These are phyloP conservation scores for Hippocampus mohnikei DNA, from an alignment of 2,113 vertebrate species.

Conservation along the genomic window DNA sequence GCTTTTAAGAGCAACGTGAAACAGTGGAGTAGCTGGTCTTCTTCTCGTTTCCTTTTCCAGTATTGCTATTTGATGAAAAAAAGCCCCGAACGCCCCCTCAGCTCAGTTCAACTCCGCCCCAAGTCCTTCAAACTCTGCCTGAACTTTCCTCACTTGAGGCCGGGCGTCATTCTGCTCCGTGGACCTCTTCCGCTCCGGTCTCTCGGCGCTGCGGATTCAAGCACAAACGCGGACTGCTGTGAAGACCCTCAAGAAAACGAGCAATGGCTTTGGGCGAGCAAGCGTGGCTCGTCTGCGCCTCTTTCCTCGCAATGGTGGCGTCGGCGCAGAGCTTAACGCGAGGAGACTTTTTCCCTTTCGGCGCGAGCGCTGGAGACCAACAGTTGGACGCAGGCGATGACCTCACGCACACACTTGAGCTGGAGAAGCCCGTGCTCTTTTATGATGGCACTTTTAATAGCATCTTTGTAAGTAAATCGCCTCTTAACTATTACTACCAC, in stretches of 20 bases:
- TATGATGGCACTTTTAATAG: constrained; percentile 73
- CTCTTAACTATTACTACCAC: neutral
- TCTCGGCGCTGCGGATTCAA: neutral
- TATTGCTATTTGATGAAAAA: constrained; percentile 10
- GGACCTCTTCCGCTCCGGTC: constrained; percentile 20
- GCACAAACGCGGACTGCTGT: constrained; percentile 9
- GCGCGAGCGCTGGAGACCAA: constrained; percentile 68
- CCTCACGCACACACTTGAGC: constrained; percentile 66
- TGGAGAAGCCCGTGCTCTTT: constrained; percentile 71
- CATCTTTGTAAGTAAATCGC: constrained; percentile 78
- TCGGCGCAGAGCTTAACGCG: constrained; percentile 56
- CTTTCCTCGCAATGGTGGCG: constrained; percentile 56
- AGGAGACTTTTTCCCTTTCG: constrained; percentile 68
- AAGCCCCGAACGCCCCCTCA: constrained; percentile 4
- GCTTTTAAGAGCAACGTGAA: constrained; percentile 8
- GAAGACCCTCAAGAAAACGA: constrained; percentile 22
- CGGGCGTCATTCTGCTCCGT: constrained; percentile 31
- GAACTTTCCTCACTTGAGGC: constrained; percentile 21
- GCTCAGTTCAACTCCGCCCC: constrained; percentile 42
- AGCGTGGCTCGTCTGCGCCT: constrained; percentile 43
- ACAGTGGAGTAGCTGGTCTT: constrained; percentile 2
- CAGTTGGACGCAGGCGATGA: constrained; percentile 75
- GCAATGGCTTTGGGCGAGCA: constrained; percentile 53
- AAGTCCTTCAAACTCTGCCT: constrained; percentile 28
- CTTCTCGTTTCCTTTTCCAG: constrained; percentile 12